Conservation (phyloP, 2,888 invertebrate genomes). For the Caenorhabditis japonica region DNA sequence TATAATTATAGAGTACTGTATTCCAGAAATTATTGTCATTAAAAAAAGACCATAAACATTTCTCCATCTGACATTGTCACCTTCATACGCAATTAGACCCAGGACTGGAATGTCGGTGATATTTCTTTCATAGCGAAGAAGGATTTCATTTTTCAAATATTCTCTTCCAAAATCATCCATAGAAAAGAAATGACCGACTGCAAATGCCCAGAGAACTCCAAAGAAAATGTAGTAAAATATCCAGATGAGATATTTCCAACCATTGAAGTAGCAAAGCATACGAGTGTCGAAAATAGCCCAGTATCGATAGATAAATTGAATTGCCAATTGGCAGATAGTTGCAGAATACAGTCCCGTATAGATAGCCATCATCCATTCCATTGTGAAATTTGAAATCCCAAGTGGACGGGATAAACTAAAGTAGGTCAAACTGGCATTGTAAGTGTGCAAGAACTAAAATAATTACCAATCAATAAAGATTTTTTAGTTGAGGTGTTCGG, state of each 20-base stretch:
- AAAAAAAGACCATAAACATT: neutral
- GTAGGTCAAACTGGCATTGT: slow-evolving; percentile 4
- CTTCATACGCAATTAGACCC: slow-evolving; percentile 1
- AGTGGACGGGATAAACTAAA: neutral
- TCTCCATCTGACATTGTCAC: neutral
- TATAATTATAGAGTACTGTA: slow-evolving; percentile 3
- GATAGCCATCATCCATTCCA: neutral
- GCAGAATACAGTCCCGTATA: neutral
- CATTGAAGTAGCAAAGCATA: neutral
- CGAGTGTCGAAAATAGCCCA: neutral
- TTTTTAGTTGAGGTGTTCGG: too few relatives aligned
- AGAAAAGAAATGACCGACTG: slow-evolving; percentile 1
- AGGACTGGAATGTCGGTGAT: slow-evolving; percentile 1
- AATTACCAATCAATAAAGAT: too few relatives aligned
- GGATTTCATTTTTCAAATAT: neutral
- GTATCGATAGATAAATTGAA: slow-evolving; percentile 8
- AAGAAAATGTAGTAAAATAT: slow-evolving; percentile 3
- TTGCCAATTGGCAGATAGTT: slow-evolving; percentile 1
- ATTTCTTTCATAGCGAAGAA: slow-evolving; percentile 1
- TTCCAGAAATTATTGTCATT: neutral
- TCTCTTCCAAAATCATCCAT: slow-evolving; percentile 2
- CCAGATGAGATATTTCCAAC: neutral
- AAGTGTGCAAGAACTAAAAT: slow-evolving; percentile 14
- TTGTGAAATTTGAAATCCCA: neutral
- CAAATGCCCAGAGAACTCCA: slow-evolving; percentile 2